Percentiles rank a stretch among this genome's conserved stretches.
phyloP scores from a whole-genome alignment of 2,888 invertebrate species.

The Leptopilina drosophilae region DNA sequence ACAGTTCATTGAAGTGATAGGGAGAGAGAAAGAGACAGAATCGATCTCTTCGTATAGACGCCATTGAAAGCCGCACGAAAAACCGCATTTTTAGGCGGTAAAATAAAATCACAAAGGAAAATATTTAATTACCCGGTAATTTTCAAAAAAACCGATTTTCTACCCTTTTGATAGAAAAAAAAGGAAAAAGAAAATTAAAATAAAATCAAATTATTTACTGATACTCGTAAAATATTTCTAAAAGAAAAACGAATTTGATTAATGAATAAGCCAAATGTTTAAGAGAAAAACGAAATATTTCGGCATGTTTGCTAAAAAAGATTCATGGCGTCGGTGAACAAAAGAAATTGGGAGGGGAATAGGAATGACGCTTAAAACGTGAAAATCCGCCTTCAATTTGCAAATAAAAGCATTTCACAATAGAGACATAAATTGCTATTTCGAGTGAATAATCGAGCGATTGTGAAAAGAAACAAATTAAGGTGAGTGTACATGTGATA shows the following conservation, averaged over 20 bases:
- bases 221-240: neutral
- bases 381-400: constrained; percentile 28
- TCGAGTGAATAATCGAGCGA: neutral
- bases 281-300: neutral
- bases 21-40: neutral
- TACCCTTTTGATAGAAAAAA: too few species aligned
- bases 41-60: constrained; percentile 44
- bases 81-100: constrained; percentile 19
- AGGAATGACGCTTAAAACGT: neutral
- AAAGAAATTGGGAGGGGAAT: neutral
- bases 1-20: neutral
- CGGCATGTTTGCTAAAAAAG: neutral
- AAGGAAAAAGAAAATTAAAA: too few species aligned
- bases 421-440: too few species aligned
- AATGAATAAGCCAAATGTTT: neutral
- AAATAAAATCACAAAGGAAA: neutral
- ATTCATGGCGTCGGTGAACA: constrained; percentile 12
- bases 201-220: too few species aligned
- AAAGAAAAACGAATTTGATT: neutral
- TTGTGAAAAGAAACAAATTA: neutral
- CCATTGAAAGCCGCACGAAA: constrained; percentile 47
- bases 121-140: neutral
- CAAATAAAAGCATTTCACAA: neutral
- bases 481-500: neutral
- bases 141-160: neutral